Evolutionary conservation across 1,140 invertebrate genomes (phyloP).

Genomic region (Cotesia vestalis): DNA sequence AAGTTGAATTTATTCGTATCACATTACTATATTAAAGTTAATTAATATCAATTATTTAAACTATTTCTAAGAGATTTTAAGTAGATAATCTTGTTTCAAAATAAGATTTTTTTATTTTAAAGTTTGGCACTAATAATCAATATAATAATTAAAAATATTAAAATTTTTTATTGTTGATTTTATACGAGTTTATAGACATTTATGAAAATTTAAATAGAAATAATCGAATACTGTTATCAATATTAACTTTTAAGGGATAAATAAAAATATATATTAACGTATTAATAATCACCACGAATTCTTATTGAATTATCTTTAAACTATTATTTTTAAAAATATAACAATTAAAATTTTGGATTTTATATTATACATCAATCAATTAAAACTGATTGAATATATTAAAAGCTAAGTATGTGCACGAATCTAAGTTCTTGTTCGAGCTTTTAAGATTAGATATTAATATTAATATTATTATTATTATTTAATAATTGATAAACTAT

Average conservation of each 20-base stretch:
- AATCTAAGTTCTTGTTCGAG: constrained; percentile 1
- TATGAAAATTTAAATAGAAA: constrained; percentile 10
- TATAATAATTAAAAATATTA: background rate
- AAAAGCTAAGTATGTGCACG: constrained; percentile 1
- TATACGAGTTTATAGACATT: background rate
- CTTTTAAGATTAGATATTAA: constrained; percentile 25
- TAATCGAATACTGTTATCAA: background rate
- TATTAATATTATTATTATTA: background rate
- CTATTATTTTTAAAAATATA: too few species aligned
- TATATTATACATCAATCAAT: constrained; percentile 1
- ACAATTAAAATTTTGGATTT: background rate
- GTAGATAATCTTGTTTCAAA: too few species aligned
- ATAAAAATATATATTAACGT: too few species aligned
- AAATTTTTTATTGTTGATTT: background rate
- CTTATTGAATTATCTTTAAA: too few species aligned
- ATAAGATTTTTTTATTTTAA: background rate
- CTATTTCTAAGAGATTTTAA: too few species aligned
- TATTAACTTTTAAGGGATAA: background rate
- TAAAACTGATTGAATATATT: constrained; percentile 5
- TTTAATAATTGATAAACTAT: constrained; percentile 6
- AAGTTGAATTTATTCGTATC: too few species aligned
- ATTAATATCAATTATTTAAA: too few species aligned
- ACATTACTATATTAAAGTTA: too few species aligned
- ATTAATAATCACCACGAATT: too few species aligned
- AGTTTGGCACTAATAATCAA: background rate